Base-by-base conservation (phyloP, 2,888 invertebrate species). In the Caenorhabditis sp. region DNA sequence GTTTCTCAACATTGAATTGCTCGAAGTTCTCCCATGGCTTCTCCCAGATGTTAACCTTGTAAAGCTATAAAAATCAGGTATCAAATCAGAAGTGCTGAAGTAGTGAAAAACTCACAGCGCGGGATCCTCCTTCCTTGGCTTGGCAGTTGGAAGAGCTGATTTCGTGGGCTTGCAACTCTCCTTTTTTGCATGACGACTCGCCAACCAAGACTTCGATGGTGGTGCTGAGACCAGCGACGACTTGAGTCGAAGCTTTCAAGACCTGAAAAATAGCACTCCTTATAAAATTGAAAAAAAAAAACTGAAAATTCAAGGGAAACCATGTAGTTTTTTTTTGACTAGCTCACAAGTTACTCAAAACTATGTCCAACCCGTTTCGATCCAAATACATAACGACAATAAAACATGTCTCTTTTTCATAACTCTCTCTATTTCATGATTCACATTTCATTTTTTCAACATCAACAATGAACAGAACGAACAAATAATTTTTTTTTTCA, bases 1-100 rank as follows among this genome's bases (percentile, higher is more conserved):
- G 66, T 69, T 81, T 81, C 61, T 77, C 73, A 31, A 80, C 79
- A 56, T 59, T 72, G 77, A 70, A 81, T 70, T 82, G 78, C 61
- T 78, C 76, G 66, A 82, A 82, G 75, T 82, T 81, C 75, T 82
- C 82, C 82, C 82, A 82, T 54, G 82, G 80, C 70, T 81, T 81
- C 78, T 82, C 82, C 82, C 82, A 82, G 60, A 81, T 50, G 52
- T 70, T 67, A 27, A 82, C 70, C 57, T 77, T 73, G 77, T 78
- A 82, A 38, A 82, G 53, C 63, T 72, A 56, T 27, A 69, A 68
- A 57, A 4, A n/a, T n/a, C n/a, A n/a, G n/a, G n/a, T n/a, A n/a
- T n/a, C n/a, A n/a, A n/a, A n/a, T n/a, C n/a, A n/a, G n/a, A n/a
- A n/a, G n/a, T n/a, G n/a, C n/a, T n/a, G 53, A 38, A 25, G 14